phyloP scores from a whole-genome alignment of 2,113 vertebrate genomes.

The Paralichthys olivaceus region DNA sequence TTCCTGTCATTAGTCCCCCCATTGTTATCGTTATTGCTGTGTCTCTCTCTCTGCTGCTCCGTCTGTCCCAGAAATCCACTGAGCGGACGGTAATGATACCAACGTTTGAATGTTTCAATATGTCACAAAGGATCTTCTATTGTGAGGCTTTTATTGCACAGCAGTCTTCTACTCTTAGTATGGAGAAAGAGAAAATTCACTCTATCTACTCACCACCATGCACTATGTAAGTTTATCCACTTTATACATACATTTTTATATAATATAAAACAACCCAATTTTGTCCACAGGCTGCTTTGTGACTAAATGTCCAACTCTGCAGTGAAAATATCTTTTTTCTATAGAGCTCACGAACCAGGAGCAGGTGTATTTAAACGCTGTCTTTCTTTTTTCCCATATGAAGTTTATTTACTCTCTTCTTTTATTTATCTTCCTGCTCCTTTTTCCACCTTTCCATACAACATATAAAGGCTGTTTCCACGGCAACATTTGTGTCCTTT shows the following conservation, averaged over 20 bases:
- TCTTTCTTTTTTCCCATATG: neutral
- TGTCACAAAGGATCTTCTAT: neutral
- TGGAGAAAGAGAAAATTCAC: neutral
- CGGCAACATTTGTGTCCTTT: conserved; percentile 30
- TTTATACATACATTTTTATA: too few species aligned
- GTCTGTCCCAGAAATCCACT: too few species aligned
- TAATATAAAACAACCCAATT: too few species aligned
- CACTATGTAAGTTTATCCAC: too few species aligned
- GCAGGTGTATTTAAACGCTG: neutral
- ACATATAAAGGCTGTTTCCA: conserved; percentile 32
- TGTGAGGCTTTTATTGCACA: neutral
- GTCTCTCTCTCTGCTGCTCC: too few species aligned
- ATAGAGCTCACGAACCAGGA: neutral
- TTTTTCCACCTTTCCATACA: neutral
- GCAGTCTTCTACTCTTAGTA: neutral
- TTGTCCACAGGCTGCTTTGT: too few species aligned
- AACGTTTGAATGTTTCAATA: neutral
- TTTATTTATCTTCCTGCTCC: neutral
- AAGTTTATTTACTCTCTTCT: neutral
- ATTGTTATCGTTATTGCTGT: too few species aligned
- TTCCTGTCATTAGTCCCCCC: neutral
- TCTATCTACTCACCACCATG: too few species aligned
- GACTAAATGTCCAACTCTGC: neutral
- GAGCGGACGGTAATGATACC: neutral
- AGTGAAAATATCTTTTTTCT: too few species aligned